phyloP scores from a whole-genome alignment of 2,888 invertebrate genomes.

The Stenoptilia bipunctidactyla region DNA sequence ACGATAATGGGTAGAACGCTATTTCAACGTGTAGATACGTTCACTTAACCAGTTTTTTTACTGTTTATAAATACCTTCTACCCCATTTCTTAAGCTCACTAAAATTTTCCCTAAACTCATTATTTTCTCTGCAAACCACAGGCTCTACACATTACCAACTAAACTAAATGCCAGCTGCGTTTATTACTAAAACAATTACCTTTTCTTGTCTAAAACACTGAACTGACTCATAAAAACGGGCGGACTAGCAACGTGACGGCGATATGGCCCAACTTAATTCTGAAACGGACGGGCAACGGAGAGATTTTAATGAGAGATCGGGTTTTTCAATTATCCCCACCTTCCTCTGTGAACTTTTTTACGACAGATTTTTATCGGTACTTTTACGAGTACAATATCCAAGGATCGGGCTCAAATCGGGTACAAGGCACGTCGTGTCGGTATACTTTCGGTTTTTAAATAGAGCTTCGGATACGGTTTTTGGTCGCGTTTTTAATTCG shows the following conservation, averaged over 20 bases:
- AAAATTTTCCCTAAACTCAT: too few relatives aligned
- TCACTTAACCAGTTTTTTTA: too few relatives aligned
- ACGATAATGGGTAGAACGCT: too few relatives aligned
- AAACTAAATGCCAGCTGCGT: too few relatives aligned
- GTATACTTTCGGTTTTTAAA: constrained; percentile 23
- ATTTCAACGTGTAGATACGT: too few relatives aligned
- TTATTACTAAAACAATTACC: too few relatives aligned
- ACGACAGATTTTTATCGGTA: constrained; percentile 20
- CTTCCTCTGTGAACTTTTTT: constrained; percentile 47
- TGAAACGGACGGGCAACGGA: constrained; percentile 47
- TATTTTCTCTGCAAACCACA: too few relatives aligned
- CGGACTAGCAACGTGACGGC: constrained; percentile 46
- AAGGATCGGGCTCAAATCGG: not conserved
- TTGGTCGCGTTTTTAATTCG: too few relatives aligned
- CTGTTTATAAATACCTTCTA: too few relatives aligned
- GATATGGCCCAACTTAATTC: constrained; percentile 57
- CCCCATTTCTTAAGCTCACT: too few relatives aligned
- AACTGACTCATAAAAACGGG: constrained; percentile 37
- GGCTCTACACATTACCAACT: too few relatives aligned
- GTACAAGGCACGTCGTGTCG: not conserved
- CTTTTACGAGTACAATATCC: constrained; percentile 1
- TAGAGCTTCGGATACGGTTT: constrained; percentile 21
- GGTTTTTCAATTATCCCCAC: constrained; percentile 64
- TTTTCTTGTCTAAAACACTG: constrained; percentile 5
- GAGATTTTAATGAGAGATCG: constrained; percentile 69